Evolutionary conservation across 1,140 invertebrate species (phyloP).

Genomic region (Epicauta chinensis): DNA sequence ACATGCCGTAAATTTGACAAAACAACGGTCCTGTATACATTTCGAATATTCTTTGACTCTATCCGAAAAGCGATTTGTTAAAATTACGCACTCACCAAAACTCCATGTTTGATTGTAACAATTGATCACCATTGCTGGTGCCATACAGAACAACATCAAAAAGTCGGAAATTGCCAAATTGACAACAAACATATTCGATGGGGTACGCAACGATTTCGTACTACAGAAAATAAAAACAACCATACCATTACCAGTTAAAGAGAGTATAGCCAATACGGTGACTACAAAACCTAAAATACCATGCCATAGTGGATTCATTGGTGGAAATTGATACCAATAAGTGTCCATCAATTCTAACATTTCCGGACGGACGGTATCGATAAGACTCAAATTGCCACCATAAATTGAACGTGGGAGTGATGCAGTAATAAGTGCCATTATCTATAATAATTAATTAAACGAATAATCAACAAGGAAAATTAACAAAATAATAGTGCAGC

Average conservation of each 20-base stretch:
- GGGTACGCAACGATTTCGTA: slow-evolving; percentile 70
- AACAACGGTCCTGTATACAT: slow-evolving; percentile 59
- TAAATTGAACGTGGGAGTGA: slow-evolving; percentile 15
- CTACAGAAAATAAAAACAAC: slow-evolving; percentile 79
- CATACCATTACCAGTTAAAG: slow-evolving; percentile 67
- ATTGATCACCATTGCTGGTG: slow-evolving; percentile 79
- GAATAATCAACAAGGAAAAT: too few species aligned
- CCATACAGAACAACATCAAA: slow-evolving; percentile 78
- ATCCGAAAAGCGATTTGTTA: too few species aligned
- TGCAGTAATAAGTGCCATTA: too few species aligned
- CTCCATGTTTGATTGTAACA: slow-evolving; percentile 85
- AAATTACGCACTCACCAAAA: slow-evolving; percentile 18
- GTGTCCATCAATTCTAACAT: slow-evolving; percentile 65
- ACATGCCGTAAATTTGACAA: slow-evolving; percentile 71
- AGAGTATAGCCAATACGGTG: slow-evolving; percentile 61
- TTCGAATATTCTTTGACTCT: too few species aligned
- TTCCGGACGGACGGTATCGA: slow-evolving; percentile 62
- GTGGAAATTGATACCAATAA: slow-evolving; percentile 70
- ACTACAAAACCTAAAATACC: slow-evolving; percentile 70
- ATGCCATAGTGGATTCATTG: slow-evolving; percentile 74
- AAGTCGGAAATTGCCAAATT: slow-evolving; percentile 86
- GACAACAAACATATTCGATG: slow-evolving; percentile 77
- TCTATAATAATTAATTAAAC: too few species aligned
- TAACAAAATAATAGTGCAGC: too few species aligned
- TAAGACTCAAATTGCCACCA: slow-evolving; percentile 60